Base-by-base conservation (phyloP, 2,797 vertebrate species). In the Schizothorax lantsangensis region DNA sequence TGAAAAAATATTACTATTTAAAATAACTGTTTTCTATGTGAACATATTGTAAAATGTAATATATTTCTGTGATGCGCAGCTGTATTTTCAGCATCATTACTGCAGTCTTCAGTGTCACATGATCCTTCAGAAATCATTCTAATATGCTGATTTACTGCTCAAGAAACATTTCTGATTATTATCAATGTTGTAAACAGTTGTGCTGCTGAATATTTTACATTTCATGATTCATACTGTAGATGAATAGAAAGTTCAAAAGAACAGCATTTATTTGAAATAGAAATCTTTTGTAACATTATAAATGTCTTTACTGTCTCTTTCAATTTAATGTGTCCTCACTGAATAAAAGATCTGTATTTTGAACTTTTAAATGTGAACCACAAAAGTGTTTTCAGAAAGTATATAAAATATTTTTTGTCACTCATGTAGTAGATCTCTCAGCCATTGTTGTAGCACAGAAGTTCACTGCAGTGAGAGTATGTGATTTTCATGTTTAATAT, bases 401-500 rank as follows among this genome's bases (percentile, higher is more conserved):
- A 52, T 7, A 6, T 17, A 0, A 5, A 26, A 62, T 26, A 0
- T n/a, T 45, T 40, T 47, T 30, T 26, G 15, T 36, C 74, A 54
- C 5, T 77, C 5, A 0, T 11, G 45, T 6, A 21, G 71, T 2
- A 36, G 47, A 77, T 52, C 30, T 33, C 17, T 52, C 26, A 77
- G 11, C 17, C 11, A 1, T 21, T 30, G n/a, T 47, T 30, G 36
- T 40, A 49, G 59, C 66, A 40, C 83, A 73, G 66, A 36, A 36
- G 17, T 80, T 47, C 57, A 23, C 26, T 23, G 15, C 21, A 79
- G 40, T 79, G 45, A 79, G 30, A 64, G 15, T 26, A 6, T 81
- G 38, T 84, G 43, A 52, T 87, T 80, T 81, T 40, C 71, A 77
- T 77, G 47, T 80, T 54, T 73, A 73, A 71, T 88, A 69, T 52